Evolutionary conservation across 2,888 invertebrate species (phyloP), one percentile per base, ranked within the genome.

Genomic region (Drosophila dives): DNA sequence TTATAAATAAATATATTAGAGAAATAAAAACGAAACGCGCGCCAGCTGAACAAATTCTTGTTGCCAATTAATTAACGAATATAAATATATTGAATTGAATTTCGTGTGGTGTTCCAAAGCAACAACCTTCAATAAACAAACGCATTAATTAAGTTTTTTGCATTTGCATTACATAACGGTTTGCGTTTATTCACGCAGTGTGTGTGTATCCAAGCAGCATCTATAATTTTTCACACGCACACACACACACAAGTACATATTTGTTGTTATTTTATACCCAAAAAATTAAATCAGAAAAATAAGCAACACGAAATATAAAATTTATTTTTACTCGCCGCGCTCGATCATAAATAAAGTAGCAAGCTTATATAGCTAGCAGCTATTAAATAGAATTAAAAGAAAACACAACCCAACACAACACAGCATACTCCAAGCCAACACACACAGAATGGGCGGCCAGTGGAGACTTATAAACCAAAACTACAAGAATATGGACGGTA

Each of bases 401-500:
- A 63, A 36, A 48, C 15, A 2, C 45, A 45, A 23, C 2, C 23
- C 45, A 45, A 45, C 45, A 45, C 15, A 36, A 7, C 36, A 7
- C 42, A 42, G 5, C 42, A 20, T 15, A 45, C 45, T 45, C 20
- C 23, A 45, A 45, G 15, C 26, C 23, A 45, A 45, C 45, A 23
- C 12, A 40, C 42, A 40, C 45, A 73, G 34, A 45, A 91, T 91
- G 91, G 91, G 83, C 62, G 78, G 90, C 71, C 89, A 92, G 86
- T 91, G 91, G 91, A 91, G 88, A 69, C 55, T 76, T 74, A 92
- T 92, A 68, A 91, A 91, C 77, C 74, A 65, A 63, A 92, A 89
- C 79, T 91, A 91, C 79, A 91, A 91, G 67, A 90, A 91, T 75
- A 72, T 91, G 80, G 91, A 91, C 77, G 91, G 91, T 91, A 88